Percentiles rank a stretch among this genome's conserved stretches.
phyloP scores from a whole-genome alignment of 2,888 invertebrate species.

The Amiota mariae region DNA sequence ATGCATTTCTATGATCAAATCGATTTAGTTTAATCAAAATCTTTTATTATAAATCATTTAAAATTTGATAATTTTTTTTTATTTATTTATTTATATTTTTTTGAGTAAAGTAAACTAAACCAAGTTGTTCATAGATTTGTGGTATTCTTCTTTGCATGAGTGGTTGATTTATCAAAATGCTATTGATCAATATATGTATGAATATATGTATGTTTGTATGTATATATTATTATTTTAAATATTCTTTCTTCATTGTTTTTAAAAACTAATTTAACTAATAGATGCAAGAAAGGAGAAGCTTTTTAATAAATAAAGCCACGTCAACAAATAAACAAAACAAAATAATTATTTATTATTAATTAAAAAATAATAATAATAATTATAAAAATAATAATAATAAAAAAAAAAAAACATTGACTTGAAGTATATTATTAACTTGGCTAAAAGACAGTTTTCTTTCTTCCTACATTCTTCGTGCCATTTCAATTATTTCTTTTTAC shows the following conservation, averaged over 20 bases:
- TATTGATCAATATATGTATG: conserved; percentile 4
- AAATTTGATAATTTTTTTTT: conserved; percentile 21
- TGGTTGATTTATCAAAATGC: neutral
- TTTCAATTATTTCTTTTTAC: neutral
- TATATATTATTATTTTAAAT: conserved; percentile 1
- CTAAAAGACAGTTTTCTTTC: conserved; percentile 5
- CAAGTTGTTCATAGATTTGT: conserved; percentile 68
- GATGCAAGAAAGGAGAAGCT: conserved; percentile 17
- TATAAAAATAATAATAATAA: neutral
- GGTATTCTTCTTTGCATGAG: conserved; percentile 37
- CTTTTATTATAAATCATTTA: conserved; percentile 26
- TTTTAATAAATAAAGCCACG: conserved; percentile 29
- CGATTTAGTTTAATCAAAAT: conserved; percentile 58
- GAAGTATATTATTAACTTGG: conserved; percentile 11
- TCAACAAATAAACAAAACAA: neutral
- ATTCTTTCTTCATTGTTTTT: neutral
- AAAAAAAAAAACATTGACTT: conserved; percentile 15
- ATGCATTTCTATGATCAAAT: conserved; percentile 54
- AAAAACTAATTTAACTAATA: conserved; percentile 28
- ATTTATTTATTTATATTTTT: neutral
- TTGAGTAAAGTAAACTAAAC: conserved; percentile 57
- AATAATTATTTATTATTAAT: neutral
- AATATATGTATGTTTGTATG: neutral
- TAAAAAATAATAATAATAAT: conserved; percentile 16
- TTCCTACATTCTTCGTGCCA: neutral